These are phyloP conservation scores for Ypsolopha scabrella DNA, from an alignment of 2,888 invertebrate genomes.

Conservation along the genomic window DNA sequence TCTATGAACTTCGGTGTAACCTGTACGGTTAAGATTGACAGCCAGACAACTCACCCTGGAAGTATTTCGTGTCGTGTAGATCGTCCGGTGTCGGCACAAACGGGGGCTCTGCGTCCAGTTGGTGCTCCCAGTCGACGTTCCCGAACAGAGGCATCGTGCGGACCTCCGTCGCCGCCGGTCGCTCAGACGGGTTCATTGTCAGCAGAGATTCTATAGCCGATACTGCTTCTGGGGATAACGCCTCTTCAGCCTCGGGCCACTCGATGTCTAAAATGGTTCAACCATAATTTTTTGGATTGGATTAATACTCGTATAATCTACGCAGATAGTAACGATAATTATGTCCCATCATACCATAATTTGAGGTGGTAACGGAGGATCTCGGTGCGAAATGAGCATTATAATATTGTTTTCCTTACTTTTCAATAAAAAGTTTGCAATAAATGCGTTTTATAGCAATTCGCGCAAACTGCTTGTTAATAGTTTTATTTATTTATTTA, in stretches of 20 bases:
- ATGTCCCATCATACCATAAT: too few relatives aligned
- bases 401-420: too few relatives aligned
- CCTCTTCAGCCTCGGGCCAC: conserved; percentile 93
- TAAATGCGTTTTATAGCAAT: too few relatives aligned
- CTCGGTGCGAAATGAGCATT: too few relatives aligned
- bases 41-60: conserved; percentile 72
- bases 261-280: conserved; percentile 74
- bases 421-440: too few relatives aligned
- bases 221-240: conserved; percentile 78
- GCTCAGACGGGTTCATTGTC: conserved; percentile 76
- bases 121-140: conserved; percentile 84
- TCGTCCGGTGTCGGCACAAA: conserved; percentile 92
- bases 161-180: conserved; percentile 78
- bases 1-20: too few relatives aligned
- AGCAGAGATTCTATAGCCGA: conserved; percentile 82
- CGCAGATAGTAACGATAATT: too few relatives aligned
- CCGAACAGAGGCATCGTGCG: conserved; percentile 78
- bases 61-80: conserved; percentile 92
- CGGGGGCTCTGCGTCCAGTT: conserved; percentile 80
- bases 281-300: not conserved
- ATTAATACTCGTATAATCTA: too few relatives aligned
- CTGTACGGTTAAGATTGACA: too few relatives aligned
- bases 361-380: too few relatives aligned
- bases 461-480: too few relatives aligned
- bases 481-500: too few relatives aligned